phyloP scores from a whole-genome alignment of 2,797 vertebrate species.

The Schizothorax lantsangensis region DNA sequence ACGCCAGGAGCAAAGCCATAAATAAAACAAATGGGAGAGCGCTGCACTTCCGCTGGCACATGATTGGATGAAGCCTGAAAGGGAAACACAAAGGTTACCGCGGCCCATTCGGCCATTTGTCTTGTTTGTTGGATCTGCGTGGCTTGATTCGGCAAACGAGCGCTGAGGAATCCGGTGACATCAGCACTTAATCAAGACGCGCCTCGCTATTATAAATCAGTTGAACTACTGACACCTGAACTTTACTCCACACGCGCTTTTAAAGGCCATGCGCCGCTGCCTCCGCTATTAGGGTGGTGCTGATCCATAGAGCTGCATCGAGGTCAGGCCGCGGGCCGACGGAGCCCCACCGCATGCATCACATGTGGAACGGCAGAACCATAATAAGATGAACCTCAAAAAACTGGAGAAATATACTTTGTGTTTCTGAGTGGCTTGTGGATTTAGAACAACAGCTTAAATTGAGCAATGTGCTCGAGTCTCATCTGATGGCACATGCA shows the following conservation, averaged over 20 bases:
- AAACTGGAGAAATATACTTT: not conserved
- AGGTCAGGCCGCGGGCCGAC: slow-evolving; percentile 76
- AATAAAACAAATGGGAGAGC: slow-evolving; percentile 73
- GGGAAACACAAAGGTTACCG: slow-evolving; percentile 79
- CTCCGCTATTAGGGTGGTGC: slow-evolving; percentile 73
- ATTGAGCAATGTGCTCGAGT: not conserved
- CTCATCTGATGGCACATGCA: not conserved
- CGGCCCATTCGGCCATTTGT: slow-evolving; percentile 74
- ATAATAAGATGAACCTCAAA: slow-evolving; percentile 23
- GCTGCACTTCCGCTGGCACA: slow-evolving; percentile 66
- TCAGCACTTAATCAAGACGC: slow-evolving; percentile 77
- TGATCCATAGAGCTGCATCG: slow-evolving; percentile 81
- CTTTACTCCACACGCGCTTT: slow-evolving; percentile 76
- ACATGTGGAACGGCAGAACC: slow-evolving; percentile 61
- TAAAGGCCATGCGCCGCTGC: slow-evolving; percentile 78
- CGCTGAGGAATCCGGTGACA: slow-evolving; percentile 76
- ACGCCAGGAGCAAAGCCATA: slow-evolving; percentile 64
- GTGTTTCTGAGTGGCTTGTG: not conserved
- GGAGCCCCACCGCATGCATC: slow-evolving; percentile 63
- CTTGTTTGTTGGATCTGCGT: slow-evolving; percentile 76
- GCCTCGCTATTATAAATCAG: slow-evolving; percentile 84
- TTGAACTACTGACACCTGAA: slow-evolving; percentile 85
- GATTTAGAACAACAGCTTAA: not conserved
- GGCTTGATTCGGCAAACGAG: slow-evolving; percentile 81
- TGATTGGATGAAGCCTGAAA: slow-evolving; percentile 71